phyloP scores from a whole-genome alignment of 2,113 vertebrate genomes.

The Danionella cerebrum region DNA sequence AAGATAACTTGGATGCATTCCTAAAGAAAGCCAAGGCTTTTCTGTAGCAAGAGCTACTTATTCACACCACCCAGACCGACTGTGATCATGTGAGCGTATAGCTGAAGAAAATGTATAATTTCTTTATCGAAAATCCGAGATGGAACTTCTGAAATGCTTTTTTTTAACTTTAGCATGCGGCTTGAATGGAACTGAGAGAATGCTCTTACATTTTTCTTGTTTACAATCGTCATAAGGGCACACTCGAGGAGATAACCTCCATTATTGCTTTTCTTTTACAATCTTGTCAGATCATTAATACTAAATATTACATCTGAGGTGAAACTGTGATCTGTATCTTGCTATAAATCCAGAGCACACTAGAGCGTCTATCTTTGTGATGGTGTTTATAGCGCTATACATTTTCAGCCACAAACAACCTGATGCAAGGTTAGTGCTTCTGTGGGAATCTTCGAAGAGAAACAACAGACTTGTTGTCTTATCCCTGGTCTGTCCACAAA shows the following conservation, averaged over 20 bases:
- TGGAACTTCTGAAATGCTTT: neutral
- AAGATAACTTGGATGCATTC: slow-evolving; percentile 46
- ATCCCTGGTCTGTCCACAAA: neutral
- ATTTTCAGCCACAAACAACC: neutral
- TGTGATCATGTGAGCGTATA: slow-evolving; percentile 20
- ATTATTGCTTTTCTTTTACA: neutral
- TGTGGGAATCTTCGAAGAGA: neutral
- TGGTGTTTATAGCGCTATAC: neutral
- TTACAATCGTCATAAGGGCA: neutral
- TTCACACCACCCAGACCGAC: slow-evolving; percentile 49
- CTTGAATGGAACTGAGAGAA: neutral
- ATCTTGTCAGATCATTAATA: neutral
- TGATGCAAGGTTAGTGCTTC: neutral
- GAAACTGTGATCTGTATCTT: neutral
- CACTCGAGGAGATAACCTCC: neutral
- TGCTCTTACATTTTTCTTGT: neutral
- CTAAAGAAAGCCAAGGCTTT: slow-evolving; percentile 46
- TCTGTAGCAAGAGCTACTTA: slow-evolving; percentile 50
- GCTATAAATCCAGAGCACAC: neutral
- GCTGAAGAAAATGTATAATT: neutral
- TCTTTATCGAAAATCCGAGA: neutral
- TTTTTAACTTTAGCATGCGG: neutral
- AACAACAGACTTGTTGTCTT: neutral
- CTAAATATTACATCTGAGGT: neutral
- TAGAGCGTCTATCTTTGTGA: neutral